A percentile compares a stretch with the other conserved stretches of the same genome.
phyloP scores from a whole-genome alignment of 2,888 invertebrate genomes.

The Apamea monoglypha region DNA sequence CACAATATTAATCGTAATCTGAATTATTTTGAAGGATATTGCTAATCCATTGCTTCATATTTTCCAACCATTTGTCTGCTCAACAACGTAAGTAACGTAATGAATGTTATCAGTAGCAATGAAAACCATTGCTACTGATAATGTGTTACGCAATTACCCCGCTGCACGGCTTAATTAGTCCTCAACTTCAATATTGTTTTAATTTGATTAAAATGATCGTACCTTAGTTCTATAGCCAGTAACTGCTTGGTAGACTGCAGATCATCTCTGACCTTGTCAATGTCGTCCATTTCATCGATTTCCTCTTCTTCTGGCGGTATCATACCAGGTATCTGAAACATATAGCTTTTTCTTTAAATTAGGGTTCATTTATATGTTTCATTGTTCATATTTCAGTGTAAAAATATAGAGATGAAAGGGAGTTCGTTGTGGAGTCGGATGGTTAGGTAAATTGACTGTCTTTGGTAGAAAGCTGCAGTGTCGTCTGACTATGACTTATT shows the following conservation, averaged over 20 bases:
- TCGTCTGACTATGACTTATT: not conserved
- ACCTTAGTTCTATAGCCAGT: slow-evolving; percentile 95
- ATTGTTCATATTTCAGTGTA: not conserved
- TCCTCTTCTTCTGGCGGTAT: slow-evolving; percentile 91
- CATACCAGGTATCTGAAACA: slow-evolving; percentile 64
- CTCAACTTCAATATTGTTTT: not conserved
- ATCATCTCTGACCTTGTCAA: slow-evolving; percentile 97
- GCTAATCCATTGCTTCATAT: too few relatives aligned
- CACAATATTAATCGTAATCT: too few relatives aligned
- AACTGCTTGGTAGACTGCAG: slow-evolving; percentile 97
- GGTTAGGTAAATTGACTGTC: not conserved
- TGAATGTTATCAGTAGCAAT: too few relatives aligned
- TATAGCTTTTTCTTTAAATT: not conserved
- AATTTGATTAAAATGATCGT: slow-evolving; percentile 15
- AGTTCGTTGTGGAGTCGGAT: not conserved
- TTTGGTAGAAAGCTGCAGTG: not conserved
- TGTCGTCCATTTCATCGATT: slow-evolving; percentile 97
- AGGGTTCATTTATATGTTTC: not conserved
- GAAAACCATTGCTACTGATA: too few relatives aligned
- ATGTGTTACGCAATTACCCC: too few relatives aligned
- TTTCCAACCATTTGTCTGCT: too few relatives aligned
- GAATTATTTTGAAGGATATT: too few relatives aligned
- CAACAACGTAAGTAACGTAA: too few relatives aligned
- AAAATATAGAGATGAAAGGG: not conserved
- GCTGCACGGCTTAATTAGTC: not conserved